Base-by-base conservation (phyloP, 1,140 invertebrate genomes). In the Globodera ellingtonae region DNA sequence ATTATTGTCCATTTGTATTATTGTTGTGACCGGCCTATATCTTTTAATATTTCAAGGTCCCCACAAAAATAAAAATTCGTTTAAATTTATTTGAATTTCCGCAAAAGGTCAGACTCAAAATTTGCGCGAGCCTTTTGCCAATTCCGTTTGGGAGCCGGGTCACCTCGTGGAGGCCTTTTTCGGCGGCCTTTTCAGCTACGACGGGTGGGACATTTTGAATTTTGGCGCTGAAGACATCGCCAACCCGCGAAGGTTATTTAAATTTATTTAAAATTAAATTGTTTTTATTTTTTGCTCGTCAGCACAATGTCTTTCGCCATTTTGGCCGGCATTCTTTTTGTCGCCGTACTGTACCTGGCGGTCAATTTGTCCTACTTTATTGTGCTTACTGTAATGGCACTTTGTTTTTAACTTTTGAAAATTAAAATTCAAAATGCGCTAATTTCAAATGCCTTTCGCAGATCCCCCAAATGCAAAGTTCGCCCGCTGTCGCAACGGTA, bases 161-260 rank as follows among this genome's bases (percentile, higher is more conserved):
- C 70, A 50, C 18, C 52, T 86, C 21, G 86, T 76, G 15, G 73
- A 72, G 59, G 85, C 86, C 18, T 72, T 86, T 10, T 87, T 87
- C 67, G 78, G 82, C 15, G 84, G 84, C 21, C 72, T 87, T 44
- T 86, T 87, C 67, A 65, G 47, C 47, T 84, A 78, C 78, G 77
- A 84, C 70, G 84, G 83, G 24, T 85, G 84, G 84, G 84, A 85
- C 70, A 88, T 85, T 66, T 80, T 85, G 24, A 88, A 88, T 67
- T 85, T 86, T 69, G 84, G 84, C 48, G 86, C 79, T 50, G 86
- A 83, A 59, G 84, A 88, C 62, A 67, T 86, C 48, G 78, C 76
- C 44, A 87, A 87, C 76, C 87, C 87, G 35, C 84, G 82, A 78
- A 72, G 84, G 69, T 86, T 35, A 35, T 8, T 82, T 24, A 35